Conservation (phyloP, 1,140 invertebrate genomes). For the Caenorhabditis remanei region DNA sequence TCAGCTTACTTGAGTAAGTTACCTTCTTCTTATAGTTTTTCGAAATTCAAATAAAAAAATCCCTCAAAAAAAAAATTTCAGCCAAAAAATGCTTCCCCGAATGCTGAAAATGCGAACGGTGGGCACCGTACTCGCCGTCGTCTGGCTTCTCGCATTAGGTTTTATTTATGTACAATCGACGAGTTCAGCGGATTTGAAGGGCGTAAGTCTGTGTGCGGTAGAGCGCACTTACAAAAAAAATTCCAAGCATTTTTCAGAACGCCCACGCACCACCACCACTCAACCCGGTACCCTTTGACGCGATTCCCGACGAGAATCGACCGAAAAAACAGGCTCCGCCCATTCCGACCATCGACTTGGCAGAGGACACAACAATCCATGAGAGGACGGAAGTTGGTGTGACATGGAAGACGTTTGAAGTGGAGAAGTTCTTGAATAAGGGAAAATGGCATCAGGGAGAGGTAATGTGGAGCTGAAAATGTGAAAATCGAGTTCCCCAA, state of each 20-base stretch:
- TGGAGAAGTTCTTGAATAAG: slow-evolving; percentile 69
- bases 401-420: slow-evolving; percentile 72
- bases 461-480: neutral
- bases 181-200: neutral
- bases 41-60: neutral
- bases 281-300: neutral
- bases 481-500: neutral
- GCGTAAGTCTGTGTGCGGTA: neutral
- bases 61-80: neutral
- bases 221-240: no score
- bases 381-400: slow-evolving; percentile 54
- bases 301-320: neutral
- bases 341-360: slow-evolving; percentile 16
- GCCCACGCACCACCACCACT: neutral
- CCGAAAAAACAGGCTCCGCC: slow-evolving; percentile 26
- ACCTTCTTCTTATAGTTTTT: no score
- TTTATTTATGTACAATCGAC: slow-evolving; percentile 25
- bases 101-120: slow-evolving; percentile 40
- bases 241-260: no score
- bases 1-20: no score
- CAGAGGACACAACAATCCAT: slow-evolving; percentile 65
- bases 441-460: slow-evolving; percentile 68
- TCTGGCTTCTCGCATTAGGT: slow-evolving; percentile 2
- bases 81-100: slow-evolving; percentile 13
- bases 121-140: slow-evolving; percentile 15